Base-by-base conservation (phyloP, 1,140 invertebrate species). In the Drosophila dunni region DNA sequence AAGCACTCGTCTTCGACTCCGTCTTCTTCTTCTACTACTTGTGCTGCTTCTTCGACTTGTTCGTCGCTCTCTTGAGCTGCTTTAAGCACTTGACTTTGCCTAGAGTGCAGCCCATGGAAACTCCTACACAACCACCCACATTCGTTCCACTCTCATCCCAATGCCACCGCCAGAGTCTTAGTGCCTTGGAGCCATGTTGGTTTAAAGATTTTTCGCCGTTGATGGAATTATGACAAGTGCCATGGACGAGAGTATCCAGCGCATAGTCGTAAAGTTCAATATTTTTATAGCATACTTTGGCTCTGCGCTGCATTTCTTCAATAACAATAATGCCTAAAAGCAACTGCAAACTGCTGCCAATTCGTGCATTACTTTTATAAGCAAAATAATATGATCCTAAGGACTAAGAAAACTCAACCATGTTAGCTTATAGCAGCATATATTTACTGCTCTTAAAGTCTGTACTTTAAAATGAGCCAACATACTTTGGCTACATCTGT, bases 61-160 rank as follows among this genome's bases (percentile, higher is more conserved):
- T 72, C 65, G 46, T 58, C 68, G 81, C 68, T 66, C 81, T 75
- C 83, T 86, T 86, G 84, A 88, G 83, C 83, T 88, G 83, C 84
- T 88, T 88, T 84, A 88, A 88, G 69, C 80, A 88, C 84, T 88
- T 89, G 84, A 88, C 84, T 88, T 88, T 82, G 84, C 70, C 78
- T 79, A 62, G 68, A 70, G 76, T 69, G 64, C 74, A 48, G 20
- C 56, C 50, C 64, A 61, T 69, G 50, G 63, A 44, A 63, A 48
- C 77, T 57, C 34, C 58, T 38, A 44, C 40, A 53, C 48, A 17
- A 1, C 53, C 53, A 40, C 15, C 33, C 11, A 42, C 57, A 61
- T 24, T 53, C 34, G 24, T 29, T 4, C 24, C 24, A 29, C 6
- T 29, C 24, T 29, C 24, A 3, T 29, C 34, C 13, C 54, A 58